phyloP scores from a whole-genome alignment of 1,140 invertebrate species.

The Dendrolimus punctatus region DNA sequence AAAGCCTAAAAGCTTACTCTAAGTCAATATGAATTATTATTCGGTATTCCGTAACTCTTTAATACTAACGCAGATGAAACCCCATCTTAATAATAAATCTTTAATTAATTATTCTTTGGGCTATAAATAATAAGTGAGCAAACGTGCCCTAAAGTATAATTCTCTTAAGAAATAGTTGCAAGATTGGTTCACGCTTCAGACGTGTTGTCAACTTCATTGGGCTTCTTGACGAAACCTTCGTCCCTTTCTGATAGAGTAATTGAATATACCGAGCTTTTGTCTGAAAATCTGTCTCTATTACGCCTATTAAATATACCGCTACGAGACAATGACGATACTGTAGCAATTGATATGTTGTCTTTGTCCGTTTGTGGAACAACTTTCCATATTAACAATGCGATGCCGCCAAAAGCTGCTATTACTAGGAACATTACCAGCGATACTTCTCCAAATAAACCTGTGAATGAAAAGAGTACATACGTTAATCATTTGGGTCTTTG shows the following conservation, averaged over 20 bases:
- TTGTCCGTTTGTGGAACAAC: conserved; percentile 54
- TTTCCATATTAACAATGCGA: conserved; percentile 65
- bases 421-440: conserved; percentile 64
- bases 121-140: conserved; percentile 4
- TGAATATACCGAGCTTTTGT: conserved; percentile 64
- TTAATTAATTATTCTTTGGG: too few species aligned
- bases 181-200: conserved; percentile 52
- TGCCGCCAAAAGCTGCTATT: conserved; percentile 59
- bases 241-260: conserved; percentile 66
- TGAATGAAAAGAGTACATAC: conserved; percentile 11
- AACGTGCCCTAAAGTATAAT: conserved; percentile 7
- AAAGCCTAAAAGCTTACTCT: too few species aligned
- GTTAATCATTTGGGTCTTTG: neutral
- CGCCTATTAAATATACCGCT: conserved; percentile 49
- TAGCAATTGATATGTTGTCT: conserved; percentile 51
- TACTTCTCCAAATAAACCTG: conserved; percentile 59
- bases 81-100: neutral
- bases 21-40: too few species aligned
- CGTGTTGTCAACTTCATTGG: conserved; percentile 55
- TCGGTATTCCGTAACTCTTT: too few species aligned
- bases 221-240: conserved; percentile 46
- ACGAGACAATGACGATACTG: conserved; percentile 44
- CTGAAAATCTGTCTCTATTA: conserved; percentile 57
- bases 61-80: too few species aligned
- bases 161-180: neutral